phyloP scores from a whole-genome alignment of 2,888 invertebrate species.

The Sericinus montela region DNA sequence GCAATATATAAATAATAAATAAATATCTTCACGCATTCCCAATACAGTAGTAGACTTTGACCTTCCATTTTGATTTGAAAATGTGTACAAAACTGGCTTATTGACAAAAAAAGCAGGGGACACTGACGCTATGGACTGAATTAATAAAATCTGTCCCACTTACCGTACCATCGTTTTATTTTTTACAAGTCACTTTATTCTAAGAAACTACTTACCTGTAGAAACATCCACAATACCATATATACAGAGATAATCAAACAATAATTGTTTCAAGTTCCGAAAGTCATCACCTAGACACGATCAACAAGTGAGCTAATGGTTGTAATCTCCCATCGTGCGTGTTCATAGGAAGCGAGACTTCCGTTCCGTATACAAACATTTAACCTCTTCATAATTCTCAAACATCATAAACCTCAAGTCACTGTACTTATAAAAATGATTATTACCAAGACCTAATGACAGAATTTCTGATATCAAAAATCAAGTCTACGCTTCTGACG shows the following conservation, averaged over 20 bases:
- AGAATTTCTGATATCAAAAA: constrained; percentile 10
- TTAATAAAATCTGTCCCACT: no score
- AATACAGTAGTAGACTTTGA: no score
- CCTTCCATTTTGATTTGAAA: no score
- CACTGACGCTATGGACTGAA: no score
- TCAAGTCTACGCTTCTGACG: constrained; percentile 3
- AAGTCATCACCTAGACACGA: constrained; percentile 51
- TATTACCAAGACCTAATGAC: constrained; percentile 1
- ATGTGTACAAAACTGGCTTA: no score
- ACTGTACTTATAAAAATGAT: constrained; percentile 1
- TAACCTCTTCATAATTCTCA: background rate
- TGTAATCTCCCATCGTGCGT: constrained; percentile 52
- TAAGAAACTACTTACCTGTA: constrained; percentile 21
- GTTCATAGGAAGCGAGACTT: constrained; percentile 47
- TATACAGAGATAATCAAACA: constrained; percentile 36
- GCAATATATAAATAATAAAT: no score
- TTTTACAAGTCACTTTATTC: constrained; percentile 26
- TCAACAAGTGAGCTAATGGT: constrained; percentile 58
- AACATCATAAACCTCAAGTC: constrained; percentile 1
- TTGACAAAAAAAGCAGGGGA: no score
- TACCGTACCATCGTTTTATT: background rate
- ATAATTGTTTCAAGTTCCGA: constrained; percentile 53
- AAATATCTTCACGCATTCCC: no score
- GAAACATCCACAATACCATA: constrained; percentile 35
- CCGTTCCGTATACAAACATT: constrained; percentile 35